phyloP scores from a whole-genome alignment of 2,888 invertebrate species.

The Scelioninae gen. 2 region DNA sequence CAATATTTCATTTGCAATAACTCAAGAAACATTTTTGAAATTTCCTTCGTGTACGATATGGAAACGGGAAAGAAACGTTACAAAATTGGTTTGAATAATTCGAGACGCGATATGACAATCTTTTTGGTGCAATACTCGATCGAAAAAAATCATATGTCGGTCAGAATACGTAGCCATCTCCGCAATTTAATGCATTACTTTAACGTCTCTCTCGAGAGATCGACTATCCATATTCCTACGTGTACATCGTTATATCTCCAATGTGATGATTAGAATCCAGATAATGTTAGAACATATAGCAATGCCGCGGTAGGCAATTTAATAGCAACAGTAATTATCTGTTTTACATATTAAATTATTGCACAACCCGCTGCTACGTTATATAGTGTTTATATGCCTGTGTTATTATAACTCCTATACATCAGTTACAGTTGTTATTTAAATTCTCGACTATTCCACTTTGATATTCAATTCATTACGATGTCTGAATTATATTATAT shows the following conservation, averaged over 20 bases:
- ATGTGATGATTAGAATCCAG: constrained; percentile 49
- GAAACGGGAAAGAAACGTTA: too few species aligned
- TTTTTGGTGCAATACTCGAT: constrained; percentile 27
- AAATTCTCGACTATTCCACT: neutral
- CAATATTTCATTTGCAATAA: too few species aligned
- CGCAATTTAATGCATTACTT: constrained; percentile 40
- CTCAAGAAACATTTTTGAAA: too few species aligned
- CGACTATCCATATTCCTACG: constrained; percentile 22
- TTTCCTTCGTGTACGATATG: too few species aligned
- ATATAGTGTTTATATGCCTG: constrained; percentile 3
- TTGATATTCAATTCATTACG: constrained; percentile 4
- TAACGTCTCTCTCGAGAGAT: constrained; percentile 36
- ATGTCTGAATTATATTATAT: too few species aligned
- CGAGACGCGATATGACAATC: constrained; percentile 31
- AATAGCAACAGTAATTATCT: constrained; percentile 31
- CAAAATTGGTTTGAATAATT: too few species aligned
- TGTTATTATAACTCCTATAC: constrained; percentile 7
- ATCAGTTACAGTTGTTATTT: constrained; percentile 13
- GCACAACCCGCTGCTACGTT: constrained; percentile 10
- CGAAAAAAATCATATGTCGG: constrained; percentile 15
- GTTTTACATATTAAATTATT: constrained; percentile 42
- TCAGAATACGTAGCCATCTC: constrained; percentile 16
- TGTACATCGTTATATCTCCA: constrained; percentile 35
- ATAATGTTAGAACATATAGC: constrained; percentile 43
- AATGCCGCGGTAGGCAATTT: constrained; percentile 33